Evolutionary conservation across 2,888 invertebrate genomes (phyloP), one percentile per base, ranked within the genome.

Genomic region (Andrena chrysosceles): DNA sequence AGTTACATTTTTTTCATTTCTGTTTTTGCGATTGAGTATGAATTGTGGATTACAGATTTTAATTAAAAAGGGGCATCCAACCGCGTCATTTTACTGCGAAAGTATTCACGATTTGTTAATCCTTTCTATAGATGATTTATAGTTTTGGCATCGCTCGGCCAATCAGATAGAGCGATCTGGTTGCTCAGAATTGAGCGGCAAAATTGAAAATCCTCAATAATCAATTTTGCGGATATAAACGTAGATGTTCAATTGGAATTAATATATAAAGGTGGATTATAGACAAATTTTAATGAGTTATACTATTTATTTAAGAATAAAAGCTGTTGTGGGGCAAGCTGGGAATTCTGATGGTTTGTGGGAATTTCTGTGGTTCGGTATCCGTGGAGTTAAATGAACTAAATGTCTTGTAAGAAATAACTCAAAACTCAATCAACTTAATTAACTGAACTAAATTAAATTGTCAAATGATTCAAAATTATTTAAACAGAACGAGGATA

Each of bases 61-160:
- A 5, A 54, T 49, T 56, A 35, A 7, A 3, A 64, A 49, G 26
- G 16, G 16, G 42, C 4, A n/a, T 52, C 69, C 64, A 77, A 79
- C 77, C 69, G 8, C 16, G 20, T 68, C 33, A n/a, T 2, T 29
- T 70, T 23, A 20, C 6, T n/a, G 0, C 23, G 20, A n/a, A 33
- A 26, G 52, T 23, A 5, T 77, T 79, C 13, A 42, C 29, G 26
- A 13, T 23, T 35, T 33, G 16, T n/a, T 33, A 48, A 64, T n/a
- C 13, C 20, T 29, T 8, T 26, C 29, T 42, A 35, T 29, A 6
- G 29, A 16, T 26, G 26, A 59, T 69, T 71, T 49, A 4, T 56
- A 33, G 13, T 59, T 59, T 42, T 7, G 23, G 16, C 2, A 31
- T 59, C 10, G 3, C 7, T n/a, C 10, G 8, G 48, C 48, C 48